A percentile compares a stretch with the other conserved stretches of the same genome.
These are phyloP conservation scores for Parapristionchus giblindavisi DNA, from an alignment of 2,888 invertebrate species.

Conservation along the genomic window DNA sequence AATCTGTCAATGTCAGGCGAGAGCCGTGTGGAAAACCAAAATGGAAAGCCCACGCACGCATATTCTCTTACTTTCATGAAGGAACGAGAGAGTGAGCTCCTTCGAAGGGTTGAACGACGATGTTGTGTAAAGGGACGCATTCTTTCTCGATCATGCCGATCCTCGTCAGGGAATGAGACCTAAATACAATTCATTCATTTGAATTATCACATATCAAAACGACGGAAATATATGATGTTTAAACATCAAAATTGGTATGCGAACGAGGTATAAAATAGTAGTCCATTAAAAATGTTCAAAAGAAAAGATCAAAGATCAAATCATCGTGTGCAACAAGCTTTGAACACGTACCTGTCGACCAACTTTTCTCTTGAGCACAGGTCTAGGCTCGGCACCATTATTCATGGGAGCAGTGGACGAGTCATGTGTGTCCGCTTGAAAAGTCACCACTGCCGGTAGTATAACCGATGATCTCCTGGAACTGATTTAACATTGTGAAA, in stretches of 20 bases:
- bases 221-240: not conserved
- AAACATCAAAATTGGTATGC: too few species aligned
- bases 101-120: constrained; percentile 11
- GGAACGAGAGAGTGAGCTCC: constrained; percentile 5
- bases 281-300: too few species aligned
- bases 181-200: not conserved
- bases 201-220: not conserved
- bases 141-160: constrained; percentile 7
- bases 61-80: constrained; percentile 12
- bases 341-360: not conserved
- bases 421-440: too few species aligned
- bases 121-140: not conserved
- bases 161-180: constrained; percentile 38
- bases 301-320: not conserved
- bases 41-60: too few species aligned
- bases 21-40: too few species aligned
- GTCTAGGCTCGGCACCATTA: too few species aligned
- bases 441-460: too few species aligned
- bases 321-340: not conserved
- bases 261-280: too few species aligned
- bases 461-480: too few species aligned
- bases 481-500: too few species aligned
- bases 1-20: too few species aligned
- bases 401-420: too few species aligned
- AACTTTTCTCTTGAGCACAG: constrained; percentile 16